Evolutionary conservation across 2,888 invertebrate genomes (phyloP).

Genomic region (Drosophila atripex): DNA sequence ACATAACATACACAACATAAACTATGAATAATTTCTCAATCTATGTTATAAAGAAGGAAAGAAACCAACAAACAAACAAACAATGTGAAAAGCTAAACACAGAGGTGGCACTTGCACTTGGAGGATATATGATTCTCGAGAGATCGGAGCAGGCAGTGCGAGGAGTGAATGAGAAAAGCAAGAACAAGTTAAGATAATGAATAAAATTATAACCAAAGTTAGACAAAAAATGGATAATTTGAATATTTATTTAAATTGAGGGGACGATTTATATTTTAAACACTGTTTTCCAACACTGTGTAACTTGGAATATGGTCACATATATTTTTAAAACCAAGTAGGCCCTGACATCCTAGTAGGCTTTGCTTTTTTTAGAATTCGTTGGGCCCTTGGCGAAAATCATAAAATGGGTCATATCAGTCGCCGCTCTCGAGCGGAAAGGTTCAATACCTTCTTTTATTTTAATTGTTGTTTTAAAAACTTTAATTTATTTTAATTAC

Average conservation of each 20-base stretch:
- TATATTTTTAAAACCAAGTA: too few relatives aligned
- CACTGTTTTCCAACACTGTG: too few relatives aligned
- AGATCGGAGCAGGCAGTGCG: conserved; percentile 22
- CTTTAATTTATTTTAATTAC: background rate
- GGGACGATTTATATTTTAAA: too few relatives aligned
- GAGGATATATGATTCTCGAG: conserved; percentile 33
- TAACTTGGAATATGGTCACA: too few relatives aligned
- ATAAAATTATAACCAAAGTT: conserved; percentile 77
- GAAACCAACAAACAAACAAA: background rate
- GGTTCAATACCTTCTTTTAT: background rate
- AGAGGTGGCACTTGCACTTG: conserved; percentile 44
- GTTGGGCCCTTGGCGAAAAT: background rate
- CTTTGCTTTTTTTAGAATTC: background rate
- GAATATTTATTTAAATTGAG: background rate
- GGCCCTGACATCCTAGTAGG: background rate
- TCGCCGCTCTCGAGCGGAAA: background rate
- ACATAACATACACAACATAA: conserved; percentile 35
- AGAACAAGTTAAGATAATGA: conserved; percentile 73
- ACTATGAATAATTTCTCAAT: conserved; percentile 66
- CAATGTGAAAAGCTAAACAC: conserved; percentile 40
- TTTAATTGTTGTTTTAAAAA: background rate
- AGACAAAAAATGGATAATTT: conserved; percentile 52
- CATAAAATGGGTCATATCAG: background rate
- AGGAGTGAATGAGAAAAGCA: conserved; percentile 14
- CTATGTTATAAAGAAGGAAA: conserved; percentile 54